Conservation (phyloP, 2,888 invertebrate species). For the Stomorhina lunata region DNA sequence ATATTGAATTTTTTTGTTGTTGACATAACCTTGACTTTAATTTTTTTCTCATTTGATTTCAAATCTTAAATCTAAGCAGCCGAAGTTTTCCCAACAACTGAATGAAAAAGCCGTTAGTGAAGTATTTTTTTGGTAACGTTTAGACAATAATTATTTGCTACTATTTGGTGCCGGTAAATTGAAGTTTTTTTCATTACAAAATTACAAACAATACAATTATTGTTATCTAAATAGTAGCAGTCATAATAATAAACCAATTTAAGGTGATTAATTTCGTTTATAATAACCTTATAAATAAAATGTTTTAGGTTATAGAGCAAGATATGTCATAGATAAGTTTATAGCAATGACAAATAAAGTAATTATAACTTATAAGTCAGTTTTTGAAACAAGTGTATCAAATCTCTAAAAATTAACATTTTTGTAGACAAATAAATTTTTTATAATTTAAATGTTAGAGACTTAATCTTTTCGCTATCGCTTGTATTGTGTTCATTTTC, state of each 20-base stretch:
- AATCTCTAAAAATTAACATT: too few relatives aligned
- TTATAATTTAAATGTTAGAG: too few relatives aligned
- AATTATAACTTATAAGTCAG: neutral
- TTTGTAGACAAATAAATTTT: too few relatives aligned
- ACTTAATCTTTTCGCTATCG: too few relatives aligned
- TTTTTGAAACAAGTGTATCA: neutral
- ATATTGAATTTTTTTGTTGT: constrained; percentile 13
- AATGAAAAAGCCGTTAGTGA: constrained; percentile 19
- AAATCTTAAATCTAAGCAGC: neutral
- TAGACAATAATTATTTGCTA: neutral
- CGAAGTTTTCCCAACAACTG: constrained; percentile 27
- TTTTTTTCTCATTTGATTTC: neutral
- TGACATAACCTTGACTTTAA: constrained; percentile 59
- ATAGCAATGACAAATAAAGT: neutral
- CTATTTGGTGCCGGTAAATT: neutral
- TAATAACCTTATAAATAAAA: neutral
- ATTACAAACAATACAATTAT: neutral
- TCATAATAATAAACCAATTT: constrained; percentile 5
- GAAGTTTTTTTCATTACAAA: neutral
- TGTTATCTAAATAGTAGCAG: constrained; percentile 1
- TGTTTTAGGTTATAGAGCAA: neutral
- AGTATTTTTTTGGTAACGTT: constrained; percentile 23
- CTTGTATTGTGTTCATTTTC: too few relatives aligned
- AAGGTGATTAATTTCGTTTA: constrained; percentile 14
- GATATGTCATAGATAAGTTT: neutral